phyloP scores from a whole-genome alignment of 2,113 vertebrate genomes.

The Sceloporus undulatus region DNA sequence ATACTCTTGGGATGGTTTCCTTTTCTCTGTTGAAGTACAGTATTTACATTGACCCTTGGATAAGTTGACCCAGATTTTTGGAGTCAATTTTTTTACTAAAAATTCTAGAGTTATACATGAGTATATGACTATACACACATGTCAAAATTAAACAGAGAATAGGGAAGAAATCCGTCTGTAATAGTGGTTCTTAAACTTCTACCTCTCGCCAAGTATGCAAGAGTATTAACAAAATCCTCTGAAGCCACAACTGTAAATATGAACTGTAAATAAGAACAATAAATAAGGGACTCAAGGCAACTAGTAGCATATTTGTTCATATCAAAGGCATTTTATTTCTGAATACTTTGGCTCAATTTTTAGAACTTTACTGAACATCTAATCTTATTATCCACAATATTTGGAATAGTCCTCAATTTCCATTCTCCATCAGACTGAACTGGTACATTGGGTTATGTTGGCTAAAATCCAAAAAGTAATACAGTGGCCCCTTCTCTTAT shows the following conservation, averaged over 20 bases:
- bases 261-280: too few relatives aligned
- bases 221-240: neutral
- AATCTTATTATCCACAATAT: conserved; percentile 1
- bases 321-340: neutral
- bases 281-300: too few relatives aligned
- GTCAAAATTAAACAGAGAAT: neutral
- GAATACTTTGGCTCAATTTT: neutral
- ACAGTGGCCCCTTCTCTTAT: neutral
- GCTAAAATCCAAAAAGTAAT: neutral
- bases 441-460: neutral
- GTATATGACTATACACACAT: neutral
- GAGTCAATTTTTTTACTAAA: too few relatives aligned
- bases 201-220: neutral
- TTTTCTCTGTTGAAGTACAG: too few relatives aligned
- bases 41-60: too few relatives aligned
- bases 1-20: too few relatives aligned
- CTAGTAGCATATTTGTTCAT: neutral
- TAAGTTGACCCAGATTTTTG: too few relatives aligned
- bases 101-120: too few relatives aligned
- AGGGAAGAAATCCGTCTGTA: neutral
- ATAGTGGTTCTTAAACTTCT: neutral
- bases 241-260: too few relatives aligned
- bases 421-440: neutral
- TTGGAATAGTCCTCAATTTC: neutral
- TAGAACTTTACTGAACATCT: neutral